Conservation (phyloP, 2,113 vertebrate species). For the Cynoglossus semilaevis region DNA sequence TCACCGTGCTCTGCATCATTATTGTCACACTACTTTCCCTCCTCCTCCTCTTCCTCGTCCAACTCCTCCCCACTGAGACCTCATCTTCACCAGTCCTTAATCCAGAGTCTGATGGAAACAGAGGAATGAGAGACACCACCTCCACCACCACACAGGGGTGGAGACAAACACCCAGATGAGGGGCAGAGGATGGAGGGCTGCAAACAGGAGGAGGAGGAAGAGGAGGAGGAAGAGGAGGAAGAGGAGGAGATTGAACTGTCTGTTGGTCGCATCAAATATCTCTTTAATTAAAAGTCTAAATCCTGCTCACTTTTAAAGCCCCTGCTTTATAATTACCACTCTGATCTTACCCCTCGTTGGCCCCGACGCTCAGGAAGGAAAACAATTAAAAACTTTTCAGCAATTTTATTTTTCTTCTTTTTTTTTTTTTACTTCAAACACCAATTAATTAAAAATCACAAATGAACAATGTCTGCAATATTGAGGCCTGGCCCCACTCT, state of each 20-base stretch:
- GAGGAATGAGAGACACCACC: slow-evolving; percentile 47
- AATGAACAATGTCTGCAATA: slow-evolving; percentile 72
- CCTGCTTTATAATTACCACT: slow-evolving; percentile 77
- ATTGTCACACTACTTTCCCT: too few species aligned
- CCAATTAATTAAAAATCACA: slow-evolving; percentile 77
- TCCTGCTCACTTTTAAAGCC: slow-evolving; percentile 76
- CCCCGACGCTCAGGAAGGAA: slow-evolving; percentile 28
- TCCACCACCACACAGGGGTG: slow-evolving; percentile 25
- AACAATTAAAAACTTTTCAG: slow-evolving; percentile 78
- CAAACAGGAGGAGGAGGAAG: slow-evolving; percentile 22
- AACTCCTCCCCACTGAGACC: slow-evolving; percentile 18
- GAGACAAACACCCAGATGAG: slow-evolving; percentile 30
- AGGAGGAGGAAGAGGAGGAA: slow-evolving; percentile 15
- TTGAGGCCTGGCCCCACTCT: slow-evolving; percentile 67
- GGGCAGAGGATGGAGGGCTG: slow-evolving; percentile 50
- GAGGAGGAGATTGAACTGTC: slow-evolving; percentile 60
- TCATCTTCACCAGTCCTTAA: slow-evolving; percentile 59
- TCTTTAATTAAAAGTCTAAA: slow-evolving; percentile 81
- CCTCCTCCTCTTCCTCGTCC: slow-evolving; percentile 3
- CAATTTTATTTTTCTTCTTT: slow-evolving; percentile 49
- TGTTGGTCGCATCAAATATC: slow-evolving; percentile 73
- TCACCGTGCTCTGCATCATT: too few species aligned
- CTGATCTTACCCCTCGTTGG: slow-evolving; percentile 59
- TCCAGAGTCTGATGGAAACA: slow-evolving; percentile 63
- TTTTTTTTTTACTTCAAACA: slow-evolving; percentile 68